Base-by-base conservation (phyloP, 2,888 invertebrate genomes). In the Gnatocerus cornutus region DNA sequence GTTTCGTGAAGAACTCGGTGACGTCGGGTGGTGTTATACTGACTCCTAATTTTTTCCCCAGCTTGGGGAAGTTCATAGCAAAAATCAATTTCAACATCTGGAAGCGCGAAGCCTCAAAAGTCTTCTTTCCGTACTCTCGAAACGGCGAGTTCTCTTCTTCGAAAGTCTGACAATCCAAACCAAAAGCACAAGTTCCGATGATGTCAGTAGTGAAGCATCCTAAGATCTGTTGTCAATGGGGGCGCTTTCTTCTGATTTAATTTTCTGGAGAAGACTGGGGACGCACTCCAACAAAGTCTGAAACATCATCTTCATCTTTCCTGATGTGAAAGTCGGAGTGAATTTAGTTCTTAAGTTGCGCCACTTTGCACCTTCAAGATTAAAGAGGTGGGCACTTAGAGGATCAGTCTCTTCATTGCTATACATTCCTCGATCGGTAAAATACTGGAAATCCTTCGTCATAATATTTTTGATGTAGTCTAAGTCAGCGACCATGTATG, bases 101-200 rank as follows among this genome's bases (percentile, higher is more conserved):
- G 1, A 1, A 10, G 1, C 7, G 7, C 71, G 76, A 56, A 66
- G 68, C n/a, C n/a, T 79, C 77, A 46, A 81, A 79, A 43, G 79
- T 74, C 6, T 39, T 37, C 12, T 73, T 76, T 6, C 69, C 75
- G 41, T 79, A 73, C 37, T 72, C 58, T 50, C 76, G 62, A 78
- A 90, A 89, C n/a, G 70, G 72, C 1, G 50, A 86, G 68, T 87
- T 86, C 66, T 87, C 81, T 78, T 88, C 84, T 58, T 85, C 84
- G 55, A 89, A 86, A 27, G 87, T 87, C 73, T 89, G 87, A 72
- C 87, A 87, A 69, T 89, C 87, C 3, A 90, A 83, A 27, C 89
- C 89, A 77, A 89, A 90, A 8, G 88, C 89, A 56, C 88, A 87
- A 52, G 87, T 87, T 0, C 88, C 88, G 16, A 90, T 88, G 1